Percentiles rank a stretch among this genome's conserved stretches.
phyloP scores from a whole-genome alignment of 2,888 invertebrate species.

The Luperina nickerlii region DNA sequence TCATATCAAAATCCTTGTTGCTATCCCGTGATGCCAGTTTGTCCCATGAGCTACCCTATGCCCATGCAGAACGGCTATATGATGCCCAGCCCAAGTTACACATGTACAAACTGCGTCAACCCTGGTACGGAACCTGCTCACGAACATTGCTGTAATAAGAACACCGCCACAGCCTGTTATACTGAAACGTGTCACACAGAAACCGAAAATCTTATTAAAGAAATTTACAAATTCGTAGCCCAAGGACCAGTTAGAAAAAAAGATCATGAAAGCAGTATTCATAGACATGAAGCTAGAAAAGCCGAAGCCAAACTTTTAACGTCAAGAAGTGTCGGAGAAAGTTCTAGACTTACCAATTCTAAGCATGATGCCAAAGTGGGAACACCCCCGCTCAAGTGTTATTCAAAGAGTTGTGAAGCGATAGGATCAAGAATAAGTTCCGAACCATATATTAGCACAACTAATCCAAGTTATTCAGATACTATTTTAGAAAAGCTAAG shows the following conservation, averaged over 20 bases:
- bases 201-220: slow-evolving; percentile 84
- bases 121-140: slow-evolving; percentile 69
- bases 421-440: slow-evolving; percentile 75
- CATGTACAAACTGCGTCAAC: slow-evolving; percentile 76
- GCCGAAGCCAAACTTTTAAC: slow-evolving; percentile 50
- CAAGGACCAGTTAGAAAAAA: slow-evolving; percentile 73
- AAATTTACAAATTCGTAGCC: slow-evolving; percentile 84
- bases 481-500: slow-evolving; percentile 81
- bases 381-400: slow-evolving; percentile 78
- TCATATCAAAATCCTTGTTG: slow-evolving; percentile 80
- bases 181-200: slow-evolving; percentile 68
- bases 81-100: slow-evolving; percentile 77
- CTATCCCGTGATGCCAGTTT: slow-evolving; percentile 82
- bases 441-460: slow-evolving; percentile 71
- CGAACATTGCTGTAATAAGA: slow-evolving; percentile 65
- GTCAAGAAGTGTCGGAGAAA: slow-evolving; percentile 78
- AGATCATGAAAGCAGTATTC: slow-evolving; percentile 44
- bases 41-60: slow-evolving; percentile 77
- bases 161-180: slow-evolving; percentile 51
- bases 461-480: slow-evolving; percentile 81
- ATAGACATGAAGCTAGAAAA: slow-evolving; percentile 41
- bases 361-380: slow-evolving; percentile 82
- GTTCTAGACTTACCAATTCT: slow-evolving; percentile 72
- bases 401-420: slow-evolving; percentile 86
- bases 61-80: slow-evolving; percentile 77